A percentile compares a stretch with the other conserved stretches of the same genome.
These are phyloP conservation scores for Psittacus erithacus DNA, from an alignment of 2,113 vertebrate species.

Conservation along the genomic window DNA sequence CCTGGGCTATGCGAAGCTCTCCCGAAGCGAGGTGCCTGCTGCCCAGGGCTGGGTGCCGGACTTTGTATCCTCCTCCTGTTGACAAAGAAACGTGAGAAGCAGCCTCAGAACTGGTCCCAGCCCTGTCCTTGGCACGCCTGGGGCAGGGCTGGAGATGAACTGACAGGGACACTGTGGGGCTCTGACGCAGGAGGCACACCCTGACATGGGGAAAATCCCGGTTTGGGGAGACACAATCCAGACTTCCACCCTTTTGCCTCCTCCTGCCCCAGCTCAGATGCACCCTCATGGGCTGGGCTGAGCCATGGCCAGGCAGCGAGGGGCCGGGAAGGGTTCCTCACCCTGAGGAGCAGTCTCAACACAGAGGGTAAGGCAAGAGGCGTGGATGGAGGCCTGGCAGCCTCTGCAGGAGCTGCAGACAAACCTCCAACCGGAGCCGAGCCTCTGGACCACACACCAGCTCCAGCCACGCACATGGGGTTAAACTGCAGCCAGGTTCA, in stretches of 20 bases:
- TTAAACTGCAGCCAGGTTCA: background rate
- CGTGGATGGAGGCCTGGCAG: background rate
- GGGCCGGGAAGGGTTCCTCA: background rate
- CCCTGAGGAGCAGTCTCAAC: background rate
- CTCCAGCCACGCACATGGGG: accelerated
- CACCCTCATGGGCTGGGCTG: accelerated
- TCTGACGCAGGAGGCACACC: background rate
- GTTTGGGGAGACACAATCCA: accelerated
- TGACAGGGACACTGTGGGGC: accelerated
- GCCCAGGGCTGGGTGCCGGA: accelerated
- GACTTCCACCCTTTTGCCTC: background rate
- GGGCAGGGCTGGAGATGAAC: accelerated
- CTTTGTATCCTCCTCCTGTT: background rate
- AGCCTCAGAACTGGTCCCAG: background rate
- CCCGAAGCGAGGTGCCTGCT: accelerated
- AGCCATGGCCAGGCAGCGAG: accelerated
- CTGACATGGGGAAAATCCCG: too few relatives aligned
- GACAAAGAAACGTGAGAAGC: background rate
- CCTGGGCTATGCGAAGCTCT: accelerated
- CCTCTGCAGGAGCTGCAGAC: background rate
- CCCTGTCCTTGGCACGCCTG: accelerated
- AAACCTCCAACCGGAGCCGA: background rate
- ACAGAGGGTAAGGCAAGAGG: accelerated
- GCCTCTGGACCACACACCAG: background rate
- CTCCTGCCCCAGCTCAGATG: background rate